Evolutionary conservation across 2,888 invertebrate species (phyloP).

Genomic region (Athripsodes cinereus): DNA sequence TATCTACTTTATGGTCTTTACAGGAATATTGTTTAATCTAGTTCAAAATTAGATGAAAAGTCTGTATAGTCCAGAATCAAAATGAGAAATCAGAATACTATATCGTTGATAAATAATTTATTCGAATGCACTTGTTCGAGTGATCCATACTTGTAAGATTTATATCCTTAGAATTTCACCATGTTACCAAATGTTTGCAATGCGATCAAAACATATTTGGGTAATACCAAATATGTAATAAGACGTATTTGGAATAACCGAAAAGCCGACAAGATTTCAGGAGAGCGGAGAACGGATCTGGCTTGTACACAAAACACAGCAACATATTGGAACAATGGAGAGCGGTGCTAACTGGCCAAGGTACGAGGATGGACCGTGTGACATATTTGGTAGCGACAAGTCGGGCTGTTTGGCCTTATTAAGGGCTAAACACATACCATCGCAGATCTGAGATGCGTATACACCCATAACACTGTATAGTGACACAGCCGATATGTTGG

Average conservation of each 20-base stretch:
- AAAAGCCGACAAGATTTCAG: conserved; percentile 15
- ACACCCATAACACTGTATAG: too few species aligned
- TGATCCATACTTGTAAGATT: neutral
- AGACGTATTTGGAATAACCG: conserved; percentile 12
- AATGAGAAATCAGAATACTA: too few species aligned
- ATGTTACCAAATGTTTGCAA: neutral
- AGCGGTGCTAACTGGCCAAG: conserved; percentile 13
- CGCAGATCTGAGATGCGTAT: neutral
- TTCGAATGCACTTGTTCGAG: neutral
- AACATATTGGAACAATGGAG: conserved; percentile 16
- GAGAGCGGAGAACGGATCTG: neutral
- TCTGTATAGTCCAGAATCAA: too few species aligned
- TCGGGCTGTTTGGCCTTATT: conserved; percentile 12
- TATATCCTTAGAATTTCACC: conserved; percentile 4
- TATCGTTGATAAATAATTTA: too few species aligned
- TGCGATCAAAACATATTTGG: conserved; percentile 6
- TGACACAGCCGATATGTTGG: neutral
- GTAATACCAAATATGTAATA: conserved; percentile 15
- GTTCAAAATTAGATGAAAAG: too few species aligned
- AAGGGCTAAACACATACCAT: conserved; percentile 9
- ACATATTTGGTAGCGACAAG: conserved; percentile 25
- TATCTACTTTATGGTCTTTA: too few species aligned
- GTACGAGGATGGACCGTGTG: conserved; percentile 10
- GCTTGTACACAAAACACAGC: neutral
- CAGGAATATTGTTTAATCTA: too few species aligned